Conservation (phyloP, 2,797 vertebrate species). For the Gobio occitaniae region DNA sequence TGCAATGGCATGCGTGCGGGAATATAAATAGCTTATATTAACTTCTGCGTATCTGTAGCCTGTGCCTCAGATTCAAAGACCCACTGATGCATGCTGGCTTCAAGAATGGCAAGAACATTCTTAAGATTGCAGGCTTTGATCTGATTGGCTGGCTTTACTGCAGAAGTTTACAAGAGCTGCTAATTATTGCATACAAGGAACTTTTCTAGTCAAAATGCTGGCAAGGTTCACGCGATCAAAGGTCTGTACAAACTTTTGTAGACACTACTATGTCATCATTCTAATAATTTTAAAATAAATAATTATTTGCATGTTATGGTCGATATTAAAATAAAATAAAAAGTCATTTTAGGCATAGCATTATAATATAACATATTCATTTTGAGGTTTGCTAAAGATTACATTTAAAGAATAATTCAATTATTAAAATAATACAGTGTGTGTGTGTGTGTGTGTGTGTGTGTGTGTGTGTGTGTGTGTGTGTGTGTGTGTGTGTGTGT, state of each 20-base stretch:
- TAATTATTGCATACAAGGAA: neutral
- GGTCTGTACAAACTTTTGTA: neutral
- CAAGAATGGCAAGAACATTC: neutral
- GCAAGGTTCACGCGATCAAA: neutral
- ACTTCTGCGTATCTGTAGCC: neutral
- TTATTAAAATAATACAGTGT: too few species aligned
- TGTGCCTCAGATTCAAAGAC: neutral
- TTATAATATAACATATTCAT: neutral
- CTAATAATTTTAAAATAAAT: neutral
- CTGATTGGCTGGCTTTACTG: slow-evolving; percentile 11
- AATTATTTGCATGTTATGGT: slow-evolving; percentile 1
- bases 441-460: too few species aligned
- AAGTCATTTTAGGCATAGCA: neutral
- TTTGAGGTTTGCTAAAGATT: neutral
- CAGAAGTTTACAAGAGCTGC: neutral
- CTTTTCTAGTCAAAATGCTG: neutral
- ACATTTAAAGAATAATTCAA: neutral
- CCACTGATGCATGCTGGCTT: neutral
- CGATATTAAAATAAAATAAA: neutral
- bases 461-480: too few species aligned
- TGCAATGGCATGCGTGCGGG: slow-evolving; percentile 16
- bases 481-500: too few species aligned
- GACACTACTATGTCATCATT: neutral
- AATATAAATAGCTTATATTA: slow-evolving; percentile 40
- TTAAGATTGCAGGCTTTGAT: neutral